Evolutionary conservation across 2,113 vertebrate species (phyloP).

Genomic region (Mastomys natalensis): DNA sequence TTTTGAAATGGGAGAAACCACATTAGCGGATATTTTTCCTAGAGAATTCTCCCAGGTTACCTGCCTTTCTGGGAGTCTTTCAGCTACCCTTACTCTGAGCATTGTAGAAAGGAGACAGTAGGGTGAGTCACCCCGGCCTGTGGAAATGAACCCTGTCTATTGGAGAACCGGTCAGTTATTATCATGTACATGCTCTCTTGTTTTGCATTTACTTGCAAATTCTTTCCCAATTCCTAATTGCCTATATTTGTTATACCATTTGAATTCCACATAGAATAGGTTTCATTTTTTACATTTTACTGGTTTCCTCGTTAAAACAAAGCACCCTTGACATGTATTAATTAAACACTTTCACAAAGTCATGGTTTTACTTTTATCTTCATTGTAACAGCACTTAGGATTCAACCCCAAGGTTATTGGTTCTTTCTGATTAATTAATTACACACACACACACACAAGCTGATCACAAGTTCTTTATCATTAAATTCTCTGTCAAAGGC

Average conservation of each 20-base stretch:
- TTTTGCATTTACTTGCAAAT: background rate
- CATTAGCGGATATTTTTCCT: background rate
- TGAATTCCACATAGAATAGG: conserved; percentile 26
- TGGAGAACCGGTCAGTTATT: background rate
- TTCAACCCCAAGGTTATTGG: conserved; percentile 38
- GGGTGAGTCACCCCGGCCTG: background rate
- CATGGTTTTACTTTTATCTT: conserved; percentile 44
- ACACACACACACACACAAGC: background rate
- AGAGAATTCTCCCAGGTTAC: background rate
- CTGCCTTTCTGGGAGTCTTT: background rate
- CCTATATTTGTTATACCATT: background rate
- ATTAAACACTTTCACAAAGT: conserved; percentile 44
- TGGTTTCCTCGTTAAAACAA: conserved; percentile 45
- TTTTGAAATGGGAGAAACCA: background rate
- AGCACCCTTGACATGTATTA: conserved; percentile 39
- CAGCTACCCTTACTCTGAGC: background rate
- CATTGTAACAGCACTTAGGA: conserved; percentile 36
- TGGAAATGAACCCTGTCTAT: background rate
- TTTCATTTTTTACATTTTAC: background rate
- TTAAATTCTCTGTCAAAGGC: conserved; percentile 20
- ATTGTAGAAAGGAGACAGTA: background rate
- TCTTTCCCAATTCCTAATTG: background rate
- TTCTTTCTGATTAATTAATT: conserved; percentile 44
- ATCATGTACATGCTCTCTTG: background rate
- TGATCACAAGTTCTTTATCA: background rate